Conservation (phyloP, 2,888 invertebrate genomes). For the Stenurella melanura region DNA sequence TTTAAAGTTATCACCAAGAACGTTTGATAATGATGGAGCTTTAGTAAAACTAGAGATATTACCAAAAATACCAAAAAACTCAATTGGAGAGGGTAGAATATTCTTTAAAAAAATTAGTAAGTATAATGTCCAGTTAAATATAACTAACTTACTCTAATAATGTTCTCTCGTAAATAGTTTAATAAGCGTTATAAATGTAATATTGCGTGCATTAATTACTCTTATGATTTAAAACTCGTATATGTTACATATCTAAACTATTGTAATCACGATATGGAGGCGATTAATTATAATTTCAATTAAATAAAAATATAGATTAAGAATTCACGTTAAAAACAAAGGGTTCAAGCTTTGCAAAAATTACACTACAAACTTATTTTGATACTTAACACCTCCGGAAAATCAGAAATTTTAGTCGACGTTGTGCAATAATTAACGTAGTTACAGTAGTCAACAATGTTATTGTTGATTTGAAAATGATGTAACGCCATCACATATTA, state of each 20-base stretch:
- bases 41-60: conserved; percentile 84
- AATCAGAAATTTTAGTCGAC: too few species aligned
- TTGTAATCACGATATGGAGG: background rate
- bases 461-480: too few species aligned
- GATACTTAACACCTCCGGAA: too few species aligned
- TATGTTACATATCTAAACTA: background rate
- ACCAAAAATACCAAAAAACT: conserved; percentile 71
- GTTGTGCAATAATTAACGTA: too few species aligned
- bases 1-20: conserved; percentile 83
- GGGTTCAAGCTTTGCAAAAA: too few species aligned
- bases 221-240: background rate
- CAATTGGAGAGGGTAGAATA: conserved; percentile 74
- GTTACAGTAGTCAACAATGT: too few species aligned
- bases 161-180: background rate
- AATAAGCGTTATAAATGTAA: background rate
- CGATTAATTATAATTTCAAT: background rate
- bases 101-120: conserved; percentile 83
- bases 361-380: too few species aligned
- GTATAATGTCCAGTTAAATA: conserved; percentile 62
- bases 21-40: conserved; percentile 84
- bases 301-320: too few species aligned
- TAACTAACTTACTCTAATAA: background rate
- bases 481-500: too few species aligned
- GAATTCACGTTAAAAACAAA: too few species aligned
- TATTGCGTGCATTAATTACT: background rate